Evolutionary conservation across 2,797 vertebrate species (phyloP).

Genomic region (Menidia menidia): DNA sequence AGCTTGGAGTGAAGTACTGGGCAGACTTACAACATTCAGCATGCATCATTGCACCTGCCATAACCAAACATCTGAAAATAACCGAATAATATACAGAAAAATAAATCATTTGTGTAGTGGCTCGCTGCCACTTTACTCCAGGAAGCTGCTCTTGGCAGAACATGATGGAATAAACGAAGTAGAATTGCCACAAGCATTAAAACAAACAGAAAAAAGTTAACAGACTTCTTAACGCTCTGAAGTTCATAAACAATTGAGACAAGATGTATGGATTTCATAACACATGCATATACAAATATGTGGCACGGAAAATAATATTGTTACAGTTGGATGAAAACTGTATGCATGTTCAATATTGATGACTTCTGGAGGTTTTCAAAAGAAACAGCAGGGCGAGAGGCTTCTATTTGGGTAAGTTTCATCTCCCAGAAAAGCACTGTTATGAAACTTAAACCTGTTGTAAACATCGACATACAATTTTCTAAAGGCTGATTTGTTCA

Average conservation of each 20-base stretch:
- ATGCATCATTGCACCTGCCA: constrained; percentile 43
- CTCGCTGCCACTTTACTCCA: constrained; percentile 24
- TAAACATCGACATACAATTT: background rate
- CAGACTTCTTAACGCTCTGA: constrained; percentile 9
- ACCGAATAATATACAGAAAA: constrained; percentile 25
- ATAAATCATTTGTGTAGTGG: constrained; percentile 25
- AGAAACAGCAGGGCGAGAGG: background rate
- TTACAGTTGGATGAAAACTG: background rate
- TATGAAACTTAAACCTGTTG: background rate
- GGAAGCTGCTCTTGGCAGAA: constrained; percentile 56
- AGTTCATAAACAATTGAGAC: constrained; percentile 32
- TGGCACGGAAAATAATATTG: background rate
- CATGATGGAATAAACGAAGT: constrained; percentile 40
- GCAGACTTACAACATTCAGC: constrained; percentile 16
- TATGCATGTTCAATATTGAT: background rate
- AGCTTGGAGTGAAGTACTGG: constrained; percentile 11
- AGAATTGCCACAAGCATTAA: constrained; percentile 47
- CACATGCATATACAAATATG: background rate
- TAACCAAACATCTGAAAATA: constrained; percentile 22
- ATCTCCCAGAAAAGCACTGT: background rate
- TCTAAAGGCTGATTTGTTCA: background rate
- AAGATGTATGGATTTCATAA: constrained; percentile 23
- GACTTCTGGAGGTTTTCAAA: background rate
- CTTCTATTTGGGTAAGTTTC: background rate
- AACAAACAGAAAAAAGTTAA: constrained; percentile 18